These are phyloP conservation scores for Thunnus albacares DNA, from an alignment of 2,797 vertebrate genomes.

Conservation along the genomic window DNA sequence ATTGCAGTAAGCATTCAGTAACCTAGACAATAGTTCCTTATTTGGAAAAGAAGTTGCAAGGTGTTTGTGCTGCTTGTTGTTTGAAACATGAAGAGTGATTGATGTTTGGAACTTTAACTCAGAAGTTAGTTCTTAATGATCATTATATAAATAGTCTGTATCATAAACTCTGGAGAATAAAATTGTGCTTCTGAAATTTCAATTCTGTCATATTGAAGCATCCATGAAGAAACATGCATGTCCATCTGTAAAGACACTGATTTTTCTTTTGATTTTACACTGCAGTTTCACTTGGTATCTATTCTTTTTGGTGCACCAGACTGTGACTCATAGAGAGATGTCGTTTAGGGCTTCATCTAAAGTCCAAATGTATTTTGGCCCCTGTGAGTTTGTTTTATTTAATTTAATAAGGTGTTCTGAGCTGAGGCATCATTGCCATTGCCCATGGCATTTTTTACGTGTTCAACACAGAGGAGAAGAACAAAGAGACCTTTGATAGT, in stretches of 20 bases:
- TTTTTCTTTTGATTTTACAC: background rate
- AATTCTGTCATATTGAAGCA: background rate
- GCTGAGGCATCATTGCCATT: slow-evolving; percentile 19
- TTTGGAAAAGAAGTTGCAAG: slow-evolving; percentile 23
- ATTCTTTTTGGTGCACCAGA: background rate
- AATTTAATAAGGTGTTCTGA: slow-evolving; percentile 42
- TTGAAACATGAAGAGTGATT: slow-evolving; percentile 43
- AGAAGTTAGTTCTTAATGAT: slow-evolving; percentile 23
- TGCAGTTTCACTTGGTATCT: background rate
- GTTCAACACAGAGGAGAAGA: slow-evolving; percentile 17
- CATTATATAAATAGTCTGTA: slow-evolving; percentile 24
- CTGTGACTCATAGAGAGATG: background rate
- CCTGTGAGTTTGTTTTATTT: slow-evolving; percentile 34
- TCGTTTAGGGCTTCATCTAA: slow-evolving; percentile 20
- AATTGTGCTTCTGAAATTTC: slow-evolving; percentile 25
- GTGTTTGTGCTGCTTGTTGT: slow-evolving; percentile 38
- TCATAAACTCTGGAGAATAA: slow-evolving; percentile 8
- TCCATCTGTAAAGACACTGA: background rate
- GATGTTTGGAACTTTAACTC: slow-evolving; percentile 42
- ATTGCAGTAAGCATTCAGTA: slow-evolving; percentile 48
- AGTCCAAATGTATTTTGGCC: slow-evolving; percentile 29
- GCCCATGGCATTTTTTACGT: slow-evolving; percentile 24
- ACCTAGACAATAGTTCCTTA: slow-evolving; percentile 46
- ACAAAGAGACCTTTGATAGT: slow-evolving; percentile 31
- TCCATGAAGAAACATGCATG: background rate